Percentiles rank a stretch among this genome's conserved stretches.
Conservation (phyloP, 2,888 invertebrate genomes). For the Andrena chrysosceles region DNA sequence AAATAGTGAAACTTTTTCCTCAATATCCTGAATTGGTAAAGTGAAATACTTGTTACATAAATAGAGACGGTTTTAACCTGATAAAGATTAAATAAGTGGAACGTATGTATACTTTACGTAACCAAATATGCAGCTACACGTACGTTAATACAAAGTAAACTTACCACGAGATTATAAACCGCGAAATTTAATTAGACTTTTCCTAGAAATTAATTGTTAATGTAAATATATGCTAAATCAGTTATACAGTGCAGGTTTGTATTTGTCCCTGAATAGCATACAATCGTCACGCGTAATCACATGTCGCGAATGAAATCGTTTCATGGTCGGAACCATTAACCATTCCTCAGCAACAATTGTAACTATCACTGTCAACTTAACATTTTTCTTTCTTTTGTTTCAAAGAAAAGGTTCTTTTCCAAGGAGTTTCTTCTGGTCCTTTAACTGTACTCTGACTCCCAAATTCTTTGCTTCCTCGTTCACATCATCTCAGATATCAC, state of each 20-base stretch:
- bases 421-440: too few relatives aligned
- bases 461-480: too few relatives aligned
- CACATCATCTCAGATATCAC: too few relatives aligned
- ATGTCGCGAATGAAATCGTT: conserved; percentile 13
- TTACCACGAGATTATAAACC: background rate
- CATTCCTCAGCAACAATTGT: background rate
- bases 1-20: background rate
- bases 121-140: too few relatives aligned
- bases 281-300: conserved; percentile 20
- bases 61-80: background rate
- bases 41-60: conserved; percentile 3
- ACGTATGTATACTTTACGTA: background rate
- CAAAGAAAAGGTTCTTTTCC: too few relatives aligned
- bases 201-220: background rate
- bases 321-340: conserved; percentile 15
- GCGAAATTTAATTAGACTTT: background rate
- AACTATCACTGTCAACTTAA: background rate
- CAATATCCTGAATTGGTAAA: background rate
- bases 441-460: too few relatives aligned
- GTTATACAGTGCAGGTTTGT: background rate
- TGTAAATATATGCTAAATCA: background rate
- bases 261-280: conserved; percentile 9
- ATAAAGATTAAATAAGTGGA: background rate
- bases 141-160: background rate
- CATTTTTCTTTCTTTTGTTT: background rate